Percentiles rank a stretch among this genome's conserved stretches.
Evolutionary conservation across 2,888 invertebrate species (phyloP).

Genomic region (Lucinisca nassula): DNA sequence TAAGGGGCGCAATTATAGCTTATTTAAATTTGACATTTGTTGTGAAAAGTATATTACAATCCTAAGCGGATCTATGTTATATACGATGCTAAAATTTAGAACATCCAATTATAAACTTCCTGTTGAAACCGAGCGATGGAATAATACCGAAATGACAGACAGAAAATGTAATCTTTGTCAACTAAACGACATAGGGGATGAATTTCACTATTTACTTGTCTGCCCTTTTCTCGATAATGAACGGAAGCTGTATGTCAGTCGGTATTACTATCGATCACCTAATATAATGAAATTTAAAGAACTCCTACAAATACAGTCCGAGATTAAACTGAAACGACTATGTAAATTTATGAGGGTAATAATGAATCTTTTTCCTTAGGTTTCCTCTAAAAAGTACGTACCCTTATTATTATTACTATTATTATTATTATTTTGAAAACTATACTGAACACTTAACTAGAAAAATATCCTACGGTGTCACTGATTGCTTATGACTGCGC

Average conservation of each 20-base stretch:
- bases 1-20: background rate
- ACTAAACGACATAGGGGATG: background rate
- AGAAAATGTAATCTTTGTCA: slow-evolving; percentile 1
- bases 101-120: background rate
- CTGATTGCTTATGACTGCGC: too few species aligned
- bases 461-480: too few species aligned
- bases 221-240: background rate
- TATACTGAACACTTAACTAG: too few species aligned
- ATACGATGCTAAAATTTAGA: background rate
- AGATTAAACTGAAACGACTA: background rate
- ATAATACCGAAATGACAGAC: background rate
- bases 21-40: background rate
- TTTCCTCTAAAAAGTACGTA: too few species aligned
- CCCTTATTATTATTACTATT: too few species aligned
- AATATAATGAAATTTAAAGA: background rate
- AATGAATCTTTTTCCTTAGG: too few species aligned
- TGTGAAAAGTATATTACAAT: background rate
- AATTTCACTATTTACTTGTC: background rate
- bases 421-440: too few species aligned
- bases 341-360: background rate
- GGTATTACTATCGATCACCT: background rate
- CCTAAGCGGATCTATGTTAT: background rate
- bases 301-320: background rate
- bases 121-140: background rate
- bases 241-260: background rate